phyloP scores from a whole-genome alignment of 2,113 vertebrate species.

The Mionectes macconnelli region DNA sequence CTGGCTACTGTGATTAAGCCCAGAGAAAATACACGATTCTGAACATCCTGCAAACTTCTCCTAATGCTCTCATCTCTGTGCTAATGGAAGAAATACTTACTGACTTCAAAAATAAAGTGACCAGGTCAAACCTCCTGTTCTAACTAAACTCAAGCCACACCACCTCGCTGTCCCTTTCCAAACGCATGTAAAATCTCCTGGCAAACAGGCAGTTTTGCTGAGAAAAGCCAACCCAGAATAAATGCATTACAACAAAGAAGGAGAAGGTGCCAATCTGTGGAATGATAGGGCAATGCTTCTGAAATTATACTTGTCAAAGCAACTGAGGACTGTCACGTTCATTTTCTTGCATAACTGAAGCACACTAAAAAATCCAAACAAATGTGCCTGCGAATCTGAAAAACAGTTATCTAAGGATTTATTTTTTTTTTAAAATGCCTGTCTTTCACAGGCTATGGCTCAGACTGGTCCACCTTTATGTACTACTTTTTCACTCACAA shows the following conservation, averaged over 20 bases:
- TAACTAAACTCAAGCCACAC: neutral
- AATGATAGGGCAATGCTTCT: slow-evolving; percentile 40
- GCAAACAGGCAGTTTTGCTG: neutral
- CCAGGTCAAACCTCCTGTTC: neutral
- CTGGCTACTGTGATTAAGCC: neutral
- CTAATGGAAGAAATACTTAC: neutral
- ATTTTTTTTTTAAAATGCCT: neutral
- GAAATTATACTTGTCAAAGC: slow-evolving; percentile 47
- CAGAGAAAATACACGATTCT: neutral
- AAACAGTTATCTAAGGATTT: neutral
- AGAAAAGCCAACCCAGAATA: slow-evolving; percentile 10
- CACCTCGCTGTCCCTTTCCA: neutral
- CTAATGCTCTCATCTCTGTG: no score
- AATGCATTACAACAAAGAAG: neutral
- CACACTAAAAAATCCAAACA: slow-evolving; percentile 29
- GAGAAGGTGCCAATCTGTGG: slow-evolving; percentile 33
- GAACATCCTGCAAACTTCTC: neutral
- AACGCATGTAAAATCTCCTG: neutral
- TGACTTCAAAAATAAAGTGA: slow-evolving; percentile 7
- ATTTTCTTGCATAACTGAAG: slow-evolving; percentile 36
- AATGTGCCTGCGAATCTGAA: slow-evolving; percentile 23
- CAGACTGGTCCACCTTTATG: neutral
- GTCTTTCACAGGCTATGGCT: neutral
- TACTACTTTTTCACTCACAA: neutral
- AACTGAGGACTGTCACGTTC: slow-evolving; percentile 15